Evolutionary conservation across 2,888 invertebrate genomes (phyloP).

Genomic region (Rotaria macrura): DNA sequence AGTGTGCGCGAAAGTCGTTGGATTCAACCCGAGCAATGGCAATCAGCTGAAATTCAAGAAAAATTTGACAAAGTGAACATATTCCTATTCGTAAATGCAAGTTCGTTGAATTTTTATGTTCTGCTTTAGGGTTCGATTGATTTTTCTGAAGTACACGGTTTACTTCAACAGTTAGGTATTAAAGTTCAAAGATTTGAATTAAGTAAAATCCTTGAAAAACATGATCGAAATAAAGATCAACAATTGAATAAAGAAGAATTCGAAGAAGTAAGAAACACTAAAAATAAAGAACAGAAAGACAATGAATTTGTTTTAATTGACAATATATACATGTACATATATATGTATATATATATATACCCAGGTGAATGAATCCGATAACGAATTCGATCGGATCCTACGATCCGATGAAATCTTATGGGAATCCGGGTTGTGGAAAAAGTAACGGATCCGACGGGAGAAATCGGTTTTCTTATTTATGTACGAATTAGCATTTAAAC

Average conservation of each 20-base stretch:
- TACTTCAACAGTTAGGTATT: neutral
- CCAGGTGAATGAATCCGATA: too few relatives aligned
- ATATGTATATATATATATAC: too few relatives aligned
- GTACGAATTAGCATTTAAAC: too few relatives aligned
- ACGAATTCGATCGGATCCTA: too few relatives aligned
- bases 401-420: too few relatives aligned
- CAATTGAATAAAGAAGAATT: neutral
- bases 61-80: neutral
- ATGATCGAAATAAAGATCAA: slow-evolving; percentile 6
- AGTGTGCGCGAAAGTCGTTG: slow-evolving; percentile 4
- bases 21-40: neutral
- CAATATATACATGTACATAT: too few relatives aligned
- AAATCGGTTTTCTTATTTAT: too few relatives aligned
- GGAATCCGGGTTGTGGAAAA: too few relatives aligned
- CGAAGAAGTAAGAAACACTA: neutral
- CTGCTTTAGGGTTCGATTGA: neutral
- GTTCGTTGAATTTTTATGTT: neutral
- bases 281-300: too few relatives aligned
- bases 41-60: neutral
- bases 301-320: too few relatives aligned
- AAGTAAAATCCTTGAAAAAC: neutral
- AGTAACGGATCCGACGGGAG: too few relatives aligned
- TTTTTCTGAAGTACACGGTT: neutral
- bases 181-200: slow-evolving; percentile 21
- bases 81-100: neutral